These are phyloP conservation scores for Sycophaga agraensis DNA, from an alignment of 1,140 invertebrate species.

Conservation along the genomic window DNA sequence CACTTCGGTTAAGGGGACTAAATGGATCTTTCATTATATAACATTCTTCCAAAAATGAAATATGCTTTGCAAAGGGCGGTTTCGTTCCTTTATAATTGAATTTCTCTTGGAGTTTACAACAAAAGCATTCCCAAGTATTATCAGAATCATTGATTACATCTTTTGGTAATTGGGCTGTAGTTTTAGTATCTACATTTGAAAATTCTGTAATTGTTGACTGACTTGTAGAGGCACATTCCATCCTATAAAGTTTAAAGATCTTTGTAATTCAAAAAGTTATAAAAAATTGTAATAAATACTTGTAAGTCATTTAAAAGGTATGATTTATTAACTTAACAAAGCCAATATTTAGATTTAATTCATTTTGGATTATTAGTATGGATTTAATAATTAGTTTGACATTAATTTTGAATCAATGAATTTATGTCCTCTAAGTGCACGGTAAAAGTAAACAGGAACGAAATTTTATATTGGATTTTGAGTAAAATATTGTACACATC, in stretches of 20 bases:
- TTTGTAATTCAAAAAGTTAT: slow-evolving; percentile 5
- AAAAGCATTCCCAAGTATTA: slow-evolving; percentile 64
- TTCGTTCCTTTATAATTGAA: slow-evolving; percentile 72
- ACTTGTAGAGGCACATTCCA: no score
- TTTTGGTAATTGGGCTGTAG: background rate
- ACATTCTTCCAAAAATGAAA: slow-evolving; percentile 67
- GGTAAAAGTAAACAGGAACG: no score
- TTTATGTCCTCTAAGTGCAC: no score
- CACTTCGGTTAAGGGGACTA: slow-evolving; percentile 64
- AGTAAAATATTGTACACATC: background rate
- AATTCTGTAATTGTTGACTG: slow-evolving; percentile 15
- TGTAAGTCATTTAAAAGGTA: no score
- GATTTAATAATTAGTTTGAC: no score
- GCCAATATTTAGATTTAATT: no score
- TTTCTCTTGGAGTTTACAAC: slow-evolving; percentile 67
- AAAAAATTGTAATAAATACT: no score
- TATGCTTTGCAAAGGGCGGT: slow-evolving; percentile 68
- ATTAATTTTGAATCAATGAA: no score
- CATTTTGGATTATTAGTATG: no score
- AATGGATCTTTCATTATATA: slow-evolving; percentile 86
- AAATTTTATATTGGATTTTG: background rate
- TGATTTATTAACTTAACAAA: no score
- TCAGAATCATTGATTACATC: slow-evolving; percentile 27
- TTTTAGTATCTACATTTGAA: slow-evolving; percentile 24
- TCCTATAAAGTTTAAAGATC: slow-evolving; percentile 33